Conservation (phyloP, 2,113 vertebrate genomes). For the Pachypanchax playfairii region DNA sequence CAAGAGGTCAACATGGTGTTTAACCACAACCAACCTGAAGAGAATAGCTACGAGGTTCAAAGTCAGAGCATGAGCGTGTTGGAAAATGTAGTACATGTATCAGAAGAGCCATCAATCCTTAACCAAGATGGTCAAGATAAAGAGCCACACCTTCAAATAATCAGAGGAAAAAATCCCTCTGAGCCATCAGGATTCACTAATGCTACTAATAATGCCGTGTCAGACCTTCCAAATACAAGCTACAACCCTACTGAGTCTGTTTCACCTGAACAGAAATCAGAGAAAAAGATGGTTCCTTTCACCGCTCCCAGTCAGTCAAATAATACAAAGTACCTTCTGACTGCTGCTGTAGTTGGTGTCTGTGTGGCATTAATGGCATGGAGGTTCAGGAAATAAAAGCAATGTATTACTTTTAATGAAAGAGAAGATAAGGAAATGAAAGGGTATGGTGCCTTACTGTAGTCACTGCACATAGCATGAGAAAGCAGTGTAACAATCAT, state of each 20-base stretch:
- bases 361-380: constrained; percentile 66
- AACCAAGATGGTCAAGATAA: constrained; percentile 51
- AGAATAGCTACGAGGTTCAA: constrained; percentile 65
- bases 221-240: not conserved
- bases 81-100: constrained; percentile 28
- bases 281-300: not conserved
- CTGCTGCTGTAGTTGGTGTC: constrained; percentile 61
- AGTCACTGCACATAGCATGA: constrained; percentile 21
- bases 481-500: constrained; percentile 57
- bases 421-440: constrained; percentile 28
- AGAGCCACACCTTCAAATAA: not conserved
- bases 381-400: constrained; percentile 65
- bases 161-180: constrained; percentile 28
- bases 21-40: constrained; percentile 58
- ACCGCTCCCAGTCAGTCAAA: not conserved
- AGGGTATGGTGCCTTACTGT: constrained; percentile 49
- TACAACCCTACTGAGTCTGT: constrained; percentile 1
- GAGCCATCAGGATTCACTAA: not conserved
- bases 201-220: not conserved
- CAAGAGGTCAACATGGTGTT: constrained; percentile 42
- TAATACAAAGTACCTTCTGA: constrained; percentile 57
- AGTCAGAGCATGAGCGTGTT: constrained; percentile 18
- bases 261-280: constrained; percentile 14
- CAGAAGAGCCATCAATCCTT: constrained; percentile 53
- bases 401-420: constrained; percentile 31